Evolutionary conservation across 1,140 invertebrate genomes (phyloP).

Genomic region (Drosophila repletoides): DNA sequence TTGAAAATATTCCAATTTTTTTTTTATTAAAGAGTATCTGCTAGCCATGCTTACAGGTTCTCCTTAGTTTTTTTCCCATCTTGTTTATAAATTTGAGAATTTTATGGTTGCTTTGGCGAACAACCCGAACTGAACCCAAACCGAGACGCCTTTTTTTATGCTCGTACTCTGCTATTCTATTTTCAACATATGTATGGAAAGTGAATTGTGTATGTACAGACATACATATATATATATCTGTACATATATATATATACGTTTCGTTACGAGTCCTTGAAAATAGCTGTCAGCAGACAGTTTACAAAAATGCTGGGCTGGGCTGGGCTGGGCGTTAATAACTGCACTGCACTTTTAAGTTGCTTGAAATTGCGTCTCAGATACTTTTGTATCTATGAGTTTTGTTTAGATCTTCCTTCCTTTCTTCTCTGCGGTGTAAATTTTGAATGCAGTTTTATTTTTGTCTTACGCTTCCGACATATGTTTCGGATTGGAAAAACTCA

Average conservation of each 20-base stretch:
- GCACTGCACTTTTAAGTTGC: constrained; percentile 49
- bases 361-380: constrained; percentile 54
- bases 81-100: constrained; percentile 69
- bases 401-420: constrained; percentile 34
- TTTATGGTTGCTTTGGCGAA: constrained; percentile 51
- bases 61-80: background rate
- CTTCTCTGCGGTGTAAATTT: constrained; percentile 24
- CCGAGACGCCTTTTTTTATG: background rate
- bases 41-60: no score
- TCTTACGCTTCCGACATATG: constrained; percentile 56
- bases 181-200: constrained; percentile 29
- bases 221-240: no score
- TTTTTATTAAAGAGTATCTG: no score
- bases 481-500: constrained; percentile 54
- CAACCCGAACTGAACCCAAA: constrained; percentile 37
- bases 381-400: constrained; percentile 56
- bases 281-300: constrained; percentile 51
- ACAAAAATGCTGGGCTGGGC: constrained; percentile 13
- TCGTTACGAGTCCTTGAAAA: constrained; percentile 52
- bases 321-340: constrained; percentile 71
- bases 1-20: no score
- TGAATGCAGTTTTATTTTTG: constrained; percentile 51
- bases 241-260: no score
- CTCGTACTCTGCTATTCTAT: constrained; percentile 3
- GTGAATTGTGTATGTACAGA: constrained; percentile 30